Evolutionary conservation across 1,140 invertebrate species (phyloP), one percentile per base, ranked within the genome.

Genomic region (Pteromalus puparum): DNA sequence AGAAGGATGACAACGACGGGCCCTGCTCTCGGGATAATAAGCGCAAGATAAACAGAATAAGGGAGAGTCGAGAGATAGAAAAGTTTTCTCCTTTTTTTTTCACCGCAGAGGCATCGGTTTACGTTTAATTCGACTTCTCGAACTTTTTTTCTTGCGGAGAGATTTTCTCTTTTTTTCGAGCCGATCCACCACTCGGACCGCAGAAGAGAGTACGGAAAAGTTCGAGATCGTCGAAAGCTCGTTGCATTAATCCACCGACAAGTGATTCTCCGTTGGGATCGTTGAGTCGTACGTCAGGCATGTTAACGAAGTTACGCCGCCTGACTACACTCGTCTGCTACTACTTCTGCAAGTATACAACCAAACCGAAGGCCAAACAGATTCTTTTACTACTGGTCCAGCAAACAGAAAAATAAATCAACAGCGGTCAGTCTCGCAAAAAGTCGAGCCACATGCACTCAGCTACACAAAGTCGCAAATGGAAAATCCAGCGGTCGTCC

Each of bases 391-490:
- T n/a, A n/a, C n/a, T n/a, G 18, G 53, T 18, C 53, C 21, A 61
- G 15, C 28, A 34, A 5, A 34, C 18, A 5, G 72, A 73, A 73
- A 73, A 38, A 34, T 34, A 34, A 34, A 73, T 5, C 38, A 7
- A 70, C 67, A 5, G 5, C 21, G 10, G 67, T 24, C 21, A 18
- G 13, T 4, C 53, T 61, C 21, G 53, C 2, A 61, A 61, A 61
- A 61, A 15, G 18, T 61, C 53, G 53, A 61, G 21, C 53, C 7
- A 21, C 53, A 6, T 61, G 53, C 53, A 61, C 53, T 61, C 18
- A 61, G 53, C 53, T 61, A n/a, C 18, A 70, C 68, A 76, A 68
- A 79, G 77, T 79, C 61, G 77, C 48, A 79, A 79, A 79, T 79
- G 77, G 65, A 68, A 79, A 79, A 68, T 79, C 53, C 46, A 65